phyloP scores from a whole-genome alignment of 2,113 vertebrate genomes.

The Rallus limicola region DNA sequence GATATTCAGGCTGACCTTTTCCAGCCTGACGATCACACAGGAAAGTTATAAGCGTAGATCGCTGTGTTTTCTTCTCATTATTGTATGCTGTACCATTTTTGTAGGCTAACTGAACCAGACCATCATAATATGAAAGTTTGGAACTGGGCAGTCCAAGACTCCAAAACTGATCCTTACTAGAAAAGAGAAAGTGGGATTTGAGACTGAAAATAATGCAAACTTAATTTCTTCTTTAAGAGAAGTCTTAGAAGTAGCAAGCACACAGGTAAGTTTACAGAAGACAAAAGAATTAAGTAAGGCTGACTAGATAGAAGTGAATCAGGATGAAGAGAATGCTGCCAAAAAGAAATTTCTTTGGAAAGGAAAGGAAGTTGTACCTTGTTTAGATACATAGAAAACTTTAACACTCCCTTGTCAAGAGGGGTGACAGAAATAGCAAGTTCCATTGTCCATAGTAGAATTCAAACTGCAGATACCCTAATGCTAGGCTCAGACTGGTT shows the following conservation, averaged over 20 bases:
- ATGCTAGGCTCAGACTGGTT: not conserved
- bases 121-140: slow-evolving; percentile 90
- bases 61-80: slow-evolving; percentile 75
- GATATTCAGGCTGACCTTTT: slow-evolving; percentile 86
- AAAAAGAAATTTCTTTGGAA: not conserved
- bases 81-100: slow-evolving; percentile 87
- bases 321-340: not conserved
- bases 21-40: slow-evolving; percentile 87
- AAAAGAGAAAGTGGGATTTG: not conserved
- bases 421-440: not conserved
- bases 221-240: not conserved
- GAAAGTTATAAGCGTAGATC: slow-evolving; percentile 90
- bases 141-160: slow-evolving; percentile 85
- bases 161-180: slow-evolving; percentile 74
- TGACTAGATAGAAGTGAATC: not conserved
- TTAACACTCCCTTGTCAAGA: not conserved
- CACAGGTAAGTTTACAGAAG: not conserved
- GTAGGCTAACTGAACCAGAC: slow-evolving; percentile 90
- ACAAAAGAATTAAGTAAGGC: not conserved
- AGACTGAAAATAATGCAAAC: not conserved
- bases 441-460: not conserved
- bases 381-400: not conserved
- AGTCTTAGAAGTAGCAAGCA: not conserved
- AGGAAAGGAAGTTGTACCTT: not conserved
- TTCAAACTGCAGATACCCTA: not conserved